Percentiles rank a stretch among this genome's conserved stretches.
These are phyloP conservation scores for Copidosoma floridanum DNA, from an alignment of 1,140 invertebrate genomes.

Conservation along the genomic window DNA sequence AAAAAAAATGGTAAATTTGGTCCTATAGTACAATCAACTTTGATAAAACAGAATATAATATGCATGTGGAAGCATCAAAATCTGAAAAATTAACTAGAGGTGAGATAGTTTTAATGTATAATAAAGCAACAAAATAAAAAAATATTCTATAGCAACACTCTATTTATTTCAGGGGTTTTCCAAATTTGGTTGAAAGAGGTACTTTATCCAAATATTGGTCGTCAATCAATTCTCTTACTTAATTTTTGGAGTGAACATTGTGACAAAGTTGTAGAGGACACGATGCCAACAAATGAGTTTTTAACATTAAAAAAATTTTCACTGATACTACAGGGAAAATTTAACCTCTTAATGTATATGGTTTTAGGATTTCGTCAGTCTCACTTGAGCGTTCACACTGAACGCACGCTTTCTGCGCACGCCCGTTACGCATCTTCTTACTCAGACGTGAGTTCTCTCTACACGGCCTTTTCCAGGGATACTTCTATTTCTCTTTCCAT, in stretches of 20 bases:
- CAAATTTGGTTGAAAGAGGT: background rate
- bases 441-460: background rate
- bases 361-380: background rate
- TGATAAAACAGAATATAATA: background rate
- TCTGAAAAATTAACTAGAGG: background rate
- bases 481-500: background rate
- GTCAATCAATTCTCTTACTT: background rate
- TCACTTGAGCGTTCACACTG: too few species aligned
- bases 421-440: background rate
- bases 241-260: too few species aligned
- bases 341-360: background rate
- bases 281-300: too few species aligned
- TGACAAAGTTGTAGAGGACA: too few species aligned
- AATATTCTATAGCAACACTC: background rate
- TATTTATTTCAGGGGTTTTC: background rate
- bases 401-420: too few species aligned
- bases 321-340: background rate
- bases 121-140: too few species aligned
- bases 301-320: background rate
- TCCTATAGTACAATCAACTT: background rate
- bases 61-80: too few species aligned
- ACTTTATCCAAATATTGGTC: background rate
- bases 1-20: background rate
- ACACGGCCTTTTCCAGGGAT: too few species aligned
- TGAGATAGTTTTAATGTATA: background rate